These are phyloP conservation scores for Keiferia lycopersicella DNA, from an alignment of 2,888 invertebrate species.

Conservation along the genomic window DNA sequence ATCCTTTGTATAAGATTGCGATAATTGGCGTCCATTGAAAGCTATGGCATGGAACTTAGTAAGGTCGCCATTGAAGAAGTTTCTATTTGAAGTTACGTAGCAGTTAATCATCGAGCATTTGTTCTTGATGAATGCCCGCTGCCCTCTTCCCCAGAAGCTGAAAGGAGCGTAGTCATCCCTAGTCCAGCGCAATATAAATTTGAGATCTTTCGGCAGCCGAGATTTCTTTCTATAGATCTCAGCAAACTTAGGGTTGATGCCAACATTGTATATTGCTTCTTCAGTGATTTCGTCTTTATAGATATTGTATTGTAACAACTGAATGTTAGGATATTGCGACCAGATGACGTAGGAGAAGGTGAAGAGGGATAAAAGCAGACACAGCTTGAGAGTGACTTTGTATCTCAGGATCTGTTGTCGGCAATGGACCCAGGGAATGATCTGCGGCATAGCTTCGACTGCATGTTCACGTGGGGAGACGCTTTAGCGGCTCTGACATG, in stretches of 20 bases:
- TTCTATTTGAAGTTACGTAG: conserved; percentile 55
- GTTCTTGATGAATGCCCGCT: conserved; percentile 56
- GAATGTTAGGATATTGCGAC: not conserved
- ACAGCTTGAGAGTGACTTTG: not conserved
- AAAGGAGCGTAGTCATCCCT: conserved; percentile 53
- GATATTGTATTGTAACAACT: not conserved
- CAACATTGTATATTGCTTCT: conserved; percentile 59
- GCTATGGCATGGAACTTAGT: conserved; percentile 62
- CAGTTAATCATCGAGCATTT: conserved; percentile 64
- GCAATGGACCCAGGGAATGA: not conserved
- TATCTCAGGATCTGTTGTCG: not conserved
- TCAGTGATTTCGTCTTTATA: conserved; percentile 28
- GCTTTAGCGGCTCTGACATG: too few relatives aligned
- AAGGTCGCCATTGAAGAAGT: conserved; percentile 50
- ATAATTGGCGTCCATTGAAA: conserved; percentile 59
- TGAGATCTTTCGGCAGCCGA: conserved; percentile 48
- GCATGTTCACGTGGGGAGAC: conserved; percentile 3
- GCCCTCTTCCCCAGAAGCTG: conserved; percentile 54
- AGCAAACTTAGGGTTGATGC: conserved; percentile 46
- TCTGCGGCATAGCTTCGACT: conserved; percentile 6
- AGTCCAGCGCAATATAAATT: conserved; percentile 67
- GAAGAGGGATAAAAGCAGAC: not conserved
- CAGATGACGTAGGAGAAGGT: conserved; percentile 10
- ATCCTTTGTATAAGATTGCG: conserved; percentile 5
- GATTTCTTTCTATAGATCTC: conserved; percentile 57